Conservation (phyloP, 2,113 vertebrate genomes). For the Sorex fumeus region DNA sequence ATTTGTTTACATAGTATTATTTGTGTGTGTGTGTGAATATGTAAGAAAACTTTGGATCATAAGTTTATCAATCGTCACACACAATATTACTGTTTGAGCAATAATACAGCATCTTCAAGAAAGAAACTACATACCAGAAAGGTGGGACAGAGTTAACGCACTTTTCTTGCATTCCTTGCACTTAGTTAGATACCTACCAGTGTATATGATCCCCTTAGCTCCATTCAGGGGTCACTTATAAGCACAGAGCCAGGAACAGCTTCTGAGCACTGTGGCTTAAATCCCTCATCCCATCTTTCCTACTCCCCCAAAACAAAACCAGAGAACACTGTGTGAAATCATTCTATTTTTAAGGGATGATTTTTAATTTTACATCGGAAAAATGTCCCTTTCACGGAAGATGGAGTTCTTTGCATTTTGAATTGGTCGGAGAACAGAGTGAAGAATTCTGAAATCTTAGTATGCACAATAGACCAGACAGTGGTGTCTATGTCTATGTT, state of each 20-base stretch:
- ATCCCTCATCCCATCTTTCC: too few relatives aligned
- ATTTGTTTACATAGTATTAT: background rate
- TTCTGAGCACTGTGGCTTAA: too few relatives aligned
- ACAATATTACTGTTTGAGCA: background rate
- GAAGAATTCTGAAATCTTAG: background rate
- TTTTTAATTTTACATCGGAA: slow-evolving; percentile 50
- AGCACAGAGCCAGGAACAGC: too few relatives aligned
- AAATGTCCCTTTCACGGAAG: background rate
- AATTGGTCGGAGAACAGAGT: background rate
- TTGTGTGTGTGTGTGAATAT: background rate
- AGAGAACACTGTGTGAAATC: background rate
- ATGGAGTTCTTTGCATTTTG: background rate
- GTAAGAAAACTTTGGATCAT: slow-evolving; percentile 1
- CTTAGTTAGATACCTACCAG: too few relatives aligned
- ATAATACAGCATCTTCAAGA: background rate
- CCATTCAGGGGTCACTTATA: too few relatives aligned
- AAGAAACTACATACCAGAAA: background rate
- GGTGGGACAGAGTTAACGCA: too few relatives aligned
- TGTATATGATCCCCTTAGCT: too few relatives aligned
- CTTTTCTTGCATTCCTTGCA: too few relatives aligned
- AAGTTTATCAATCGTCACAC: background rate
- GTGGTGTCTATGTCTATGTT: background rate
- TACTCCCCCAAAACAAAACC: background rate
- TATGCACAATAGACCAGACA: background rate
- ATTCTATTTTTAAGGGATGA: slow-evolving; percentile 5